Percentiles rank a stretch among this genome's conserved stretches.
Evolutionary conservation across 2,113 vertebrate genomes (phyloP).

Genomic region (Tragulus kanchil): DNA sequence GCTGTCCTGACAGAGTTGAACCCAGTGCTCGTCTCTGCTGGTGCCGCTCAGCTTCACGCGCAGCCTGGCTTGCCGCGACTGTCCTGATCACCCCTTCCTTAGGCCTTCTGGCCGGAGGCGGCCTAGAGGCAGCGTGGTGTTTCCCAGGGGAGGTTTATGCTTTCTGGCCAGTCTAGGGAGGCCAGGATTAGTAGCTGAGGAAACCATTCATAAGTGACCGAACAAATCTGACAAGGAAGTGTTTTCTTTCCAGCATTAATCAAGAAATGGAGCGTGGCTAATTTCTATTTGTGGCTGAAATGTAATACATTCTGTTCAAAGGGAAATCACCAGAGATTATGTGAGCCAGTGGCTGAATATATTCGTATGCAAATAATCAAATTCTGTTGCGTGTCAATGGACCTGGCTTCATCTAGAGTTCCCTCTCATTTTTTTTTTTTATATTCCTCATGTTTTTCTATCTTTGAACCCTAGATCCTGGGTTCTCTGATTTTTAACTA

Average conservation of each 20-base stretch:
- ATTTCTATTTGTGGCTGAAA: constrained; percentile 46
- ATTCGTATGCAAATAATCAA: constrained; percentile 34
- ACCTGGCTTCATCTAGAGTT: constrained; percentile 27
- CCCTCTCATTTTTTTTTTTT: neutral
- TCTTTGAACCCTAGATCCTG: neutral
- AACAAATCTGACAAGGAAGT: neutral
- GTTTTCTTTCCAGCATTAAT: constrained; percentile 38
- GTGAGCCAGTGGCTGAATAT: neutral
- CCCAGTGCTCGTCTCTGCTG: neutral
- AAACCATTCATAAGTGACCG: constrained; percentile 2
- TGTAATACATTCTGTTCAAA: neutral
- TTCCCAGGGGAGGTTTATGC: neutral
- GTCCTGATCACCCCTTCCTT: neutral
- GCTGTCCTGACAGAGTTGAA: neutral
- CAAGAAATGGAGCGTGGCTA: constrained; percentile 13
- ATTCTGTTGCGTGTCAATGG: neutral
- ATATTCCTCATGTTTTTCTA: neutral
- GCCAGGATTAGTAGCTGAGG: neutral
- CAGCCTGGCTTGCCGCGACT: neutral
- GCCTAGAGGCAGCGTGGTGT: constrained; percentile 1
- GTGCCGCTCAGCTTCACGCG: neutral
- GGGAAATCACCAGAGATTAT: neutral
- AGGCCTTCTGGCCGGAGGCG: neutral
- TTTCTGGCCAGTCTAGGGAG: neutral
- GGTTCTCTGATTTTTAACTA: constrained; percentile 47